Base-by-base conservation (phyloP, 2,797 vertebrate species). In the Myioborus melanocephalus region DNA sequence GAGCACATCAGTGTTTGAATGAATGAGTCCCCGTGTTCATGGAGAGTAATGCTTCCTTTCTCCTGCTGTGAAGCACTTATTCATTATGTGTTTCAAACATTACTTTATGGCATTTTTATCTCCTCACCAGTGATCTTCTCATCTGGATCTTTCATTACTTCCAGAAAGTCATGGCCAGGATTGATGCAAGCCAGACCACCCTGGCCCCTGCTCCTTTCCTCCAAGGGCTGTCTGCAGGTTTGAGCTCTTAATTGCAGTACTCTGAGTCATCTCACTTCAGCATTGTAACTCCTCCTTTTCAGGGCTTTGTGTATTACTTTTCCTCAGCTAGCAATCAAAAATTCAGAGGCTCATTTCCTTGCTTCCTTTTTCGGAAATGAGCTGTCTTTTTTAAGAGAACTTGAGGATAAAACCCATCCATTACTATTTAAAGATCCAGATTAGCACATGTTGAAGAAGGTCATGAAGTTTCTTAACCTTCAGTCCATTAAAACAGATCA, bases 371-470 rank as follows among this genome's bases (percentile, higher is more conserved):
- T 80, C 1, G 6, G 64, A 90, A 93, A 84, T n/a, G 52, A 56
- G 21, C 70, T 88, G 55, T 83, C 56, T 43, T 65, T 93, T 95
- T 79, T 83, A 88, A 73, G 57, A 93, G 63, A 95, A 64, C 50
- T 85, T 41, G 59, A 89, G 53, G 46, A 81, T 69, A 32, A 82
- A 43, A 28, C 59, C 53, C 32, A 28, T 61, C 26, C 27, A 23
- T 78, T 69, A 8, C 84, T 96, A 84, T 95, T 91, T 91, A 91
- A 83, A 93, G 59, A 64, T 77, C 69, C 56, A 49, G 68, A 80
- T 95, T 75, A 59, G 64, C 43, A 34, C 47, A 15, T 30, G 49
- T 82, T 73, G 71, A 79, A 60, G 84, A 83, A 70, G 65, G 53
- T 77, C 26, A 9, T 50, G 53, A 83, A 73, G 68, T 83, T 96